A percentile compares a stretch with the other conserved stretches of the same genome.
These are phyloP conservation scores for Euproctis similis DNA, from an alignment of 2,888 invertebrate genomes.

Conservation along the genomic window DNA sequence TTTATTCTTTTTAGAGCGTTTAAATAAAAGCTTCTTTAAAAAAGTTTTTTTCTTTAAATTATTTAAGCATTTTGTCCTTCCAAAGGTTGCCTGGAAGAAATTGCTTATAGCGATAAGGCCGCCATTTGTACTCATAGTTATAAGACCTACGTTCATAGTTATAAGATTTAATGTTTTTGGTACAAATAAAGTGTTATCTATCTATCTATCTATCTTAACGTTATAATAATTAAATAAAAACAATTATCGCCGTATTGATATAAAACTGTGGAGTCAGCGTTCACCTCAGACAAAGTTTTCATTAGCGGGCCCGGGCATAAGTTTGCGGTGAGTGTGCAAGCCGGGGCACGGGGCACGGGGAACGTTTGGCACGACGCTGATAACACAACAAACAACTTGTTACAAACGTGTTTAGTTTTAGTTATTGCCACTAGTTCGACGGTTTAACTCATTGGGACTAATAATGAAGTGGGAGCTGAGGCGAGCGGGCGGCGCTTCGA, in stretches of 20 bases:
- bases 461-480: constrained; percentile 67
- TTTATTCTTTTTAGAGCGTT: no score
- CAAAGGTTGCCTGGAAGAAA: no score
- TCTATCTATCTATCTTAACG: no score
- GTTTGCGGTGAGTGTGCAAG: constrained; percentile 64
- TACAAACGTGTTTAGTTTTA: constrained; percentile 75
- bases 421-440: constrained; percentile 71
- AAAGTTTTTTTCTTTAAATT: no score
- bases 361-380: constrained; percentile 69
- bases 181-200: no score
- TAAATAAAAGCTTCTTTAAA: no score
- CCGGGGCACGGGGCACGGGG: constrained; percentile 65
- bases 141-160: no score
- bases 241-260: constrained; percentile 26
- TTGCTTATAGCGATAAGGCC: no score
- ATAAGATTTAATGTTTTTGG: no score
- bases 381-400: constrained; percentile 76
- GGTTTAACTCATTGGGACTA: constrained; percentile 69
- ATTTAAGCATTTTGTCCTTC: no score
- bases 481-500: constrained; percentile 28
- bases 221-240: no score
- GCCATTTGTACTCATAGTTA: no score
- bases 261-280: constrained; percentile 42
- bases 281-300: constrained; percentile 66
- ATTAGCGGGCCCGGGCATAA: constrained; percentile 61